Evolutionary conservation across 2,113 vertebrate genomes (phyloP).

Genomic region (Hemiscyllium ocellatum): DNA sequence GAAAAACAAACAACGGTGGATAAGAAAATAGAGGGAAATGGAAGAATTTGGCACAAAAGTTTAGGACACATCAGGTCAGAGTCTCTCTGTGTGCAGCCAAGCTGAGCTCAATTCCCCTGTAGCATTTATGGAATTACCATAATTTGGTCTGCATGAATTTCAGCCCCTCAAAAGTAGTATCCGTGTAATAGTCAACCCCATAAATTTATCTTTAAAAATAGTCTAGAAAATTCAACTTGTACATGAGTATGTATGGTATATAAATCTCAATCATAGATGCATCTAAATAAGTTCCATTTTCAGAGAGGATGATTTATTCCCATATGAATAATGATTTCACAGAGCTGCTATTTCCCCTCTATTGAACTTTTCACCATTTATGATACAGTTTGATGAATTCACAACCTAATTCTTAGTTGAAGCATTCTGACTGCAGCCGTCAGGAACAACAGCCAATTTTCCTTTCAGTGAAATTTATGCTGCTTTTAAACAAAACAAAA

Average conservation of each 20-base stretch:
- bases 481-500: background rate
- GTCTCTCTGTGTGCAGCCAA: too few species aligned
- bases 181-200: too few species aligned
- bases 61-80: too few species aligned
- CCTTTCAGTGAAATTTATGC: background rate
- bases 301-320: background rate
- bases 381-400: background rate
- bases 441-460: background rate
- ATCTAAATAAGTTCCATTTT: background rate
- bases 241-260: background rate
- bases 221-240: too few species aligned
- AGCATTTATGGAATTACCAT: too few species aligned
- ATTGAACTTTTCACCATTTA: background rate
- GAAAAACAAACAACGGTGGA: too few species aligned
- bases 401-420: background rate
- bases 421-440: background rate
- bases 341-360: background rate
- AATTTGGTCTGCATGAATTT: too few species aligned
- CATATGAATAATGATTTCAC: background rate
- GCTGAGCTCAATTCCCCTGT: too few species aligned
- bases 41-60: too few species aligned
- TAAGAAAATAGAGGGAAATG: too few species aligned
- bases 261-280: background rate
- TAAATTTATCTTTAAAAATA: too few species aligned
- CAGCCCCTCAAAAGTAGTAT: too few species aligned